These are phyloP conservation scores for Rhizomys pruinosus DNA, from an alignment of 2,113 vertebrate species.

Conservation along the genomic window DNA sequence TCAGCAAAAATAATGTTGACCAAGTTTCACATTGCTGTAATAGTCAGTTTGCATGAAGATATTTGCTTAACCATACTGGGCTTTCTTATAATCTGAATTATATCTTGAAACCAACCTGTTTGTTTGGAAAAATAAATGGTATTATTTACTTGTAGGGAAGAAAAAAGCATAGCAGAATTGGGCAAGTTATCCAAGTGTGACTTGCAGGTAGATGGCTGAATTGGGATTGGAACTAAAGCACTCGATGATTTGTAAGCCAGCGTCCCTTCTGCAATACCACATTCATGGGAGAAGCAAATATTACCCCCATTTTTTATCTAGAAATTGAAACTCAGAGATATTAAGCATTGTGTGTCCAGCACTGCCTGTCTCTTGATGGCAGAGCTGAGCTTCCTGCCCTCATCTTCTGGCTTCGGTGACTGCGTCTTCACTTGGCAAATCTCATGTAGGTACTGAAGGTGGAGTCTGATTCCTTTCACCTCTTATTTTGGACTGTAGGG, in stretches of 20 bases:
- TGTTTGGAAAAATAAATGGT: slow-evolving; percentile 18
- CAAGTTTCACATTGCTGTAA: background rate
- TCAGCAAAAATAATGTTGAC: background rate
- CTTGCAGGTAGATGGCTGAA: background rate
- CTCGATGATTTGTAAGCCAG: background rate
- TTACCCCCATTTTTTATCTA: slow-evolving; percentile 7
- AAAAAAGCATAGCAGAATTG: background rate
- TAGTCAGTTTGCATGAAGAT: background rate
- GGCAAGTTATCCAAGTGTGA: background rate
- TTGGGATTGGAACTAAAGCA: background rate
- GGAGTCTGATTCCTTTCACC: background rate
- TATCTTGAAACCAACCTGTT: background rate
- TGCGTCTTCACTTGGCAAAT: background rate
- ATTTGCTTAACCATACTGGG: background rate
- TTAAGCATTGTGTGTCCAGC: background rate
- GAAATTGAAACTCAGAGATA: background rate
- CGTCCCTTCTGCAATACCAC: background rate
- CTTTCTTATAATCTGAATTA: background rate
- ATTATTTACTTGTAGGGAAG: background rate
- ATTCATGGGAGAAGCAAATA: background rate
- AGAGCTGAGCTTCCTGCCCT: background rate
- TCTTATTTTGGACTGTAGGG: background rate
- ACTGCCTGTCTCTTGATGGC: background rate
- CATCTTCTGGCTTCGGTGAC: background rate
- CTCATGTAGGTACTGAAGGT: background rate